Evolutionary conservation across 2,888 invertebrate genomes (phyloP).

Genomic region (Ellobium chinense): DNA sequence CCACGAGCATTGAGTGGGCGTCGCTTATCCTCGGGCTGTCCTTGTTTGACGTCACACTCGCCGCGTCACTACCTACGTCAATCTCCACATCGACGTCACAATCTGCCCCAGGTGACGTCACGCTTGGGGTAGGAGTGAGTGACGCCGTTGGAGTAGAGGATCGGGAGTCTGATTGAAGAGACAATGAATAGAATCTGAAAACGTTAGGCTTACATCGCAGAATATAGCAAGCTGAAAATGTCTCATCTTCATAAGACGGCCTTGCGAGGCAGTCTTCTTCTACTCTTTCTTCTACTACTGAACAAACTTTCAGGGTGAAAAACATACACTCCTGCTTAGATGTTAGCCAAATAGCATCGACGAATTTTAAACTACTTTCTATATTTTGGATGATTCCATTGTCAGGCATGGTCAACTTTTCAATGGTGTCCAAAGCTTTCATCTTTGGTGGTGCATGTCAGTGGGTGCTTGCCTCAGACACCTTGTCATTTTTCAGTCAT

Average conservation of each 20-base stretch:
- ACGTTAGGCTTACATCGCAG: neutral
- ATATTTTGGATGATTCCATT: too few relatives aligned
- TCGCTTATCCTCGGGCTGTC: constrained; percentile 27
- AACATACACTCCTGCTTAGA: too few relatives aligned
- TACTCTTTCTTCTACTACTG: constrained; percentile 3
- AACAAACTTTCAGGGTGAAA: too few relatives aligned
- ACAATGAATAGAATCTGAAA: neutral
- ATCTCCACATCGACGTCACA: constrained; percentile 39
- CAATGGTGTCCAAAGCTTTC: too few relatives aligned
- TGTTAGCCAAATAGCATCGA: too few relatives aligned
- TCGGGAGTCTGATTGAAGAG: constrained; percentile 15
- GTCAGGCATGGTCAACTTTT: too few relatives aligned
- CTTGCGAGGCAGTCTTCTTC: too few relatives aligned
- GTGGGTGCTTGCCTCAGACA: too few relatives aligned
- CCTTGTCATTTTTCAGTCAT: too few relatives aligned
- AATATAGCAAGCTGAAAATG: neutral
- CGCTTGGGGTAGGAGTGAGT: constrained; percentile 28
- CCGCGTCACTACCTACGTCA: constrained; percentile 35
- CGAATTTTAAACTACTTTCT: too few relatives aligned
- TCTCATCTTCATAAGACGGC: too few relatives aligned
- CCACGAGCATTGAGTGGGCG: neutral
- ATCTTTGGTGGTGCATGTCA: too few relatives aligned
- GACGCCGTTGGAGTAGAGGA: constrained; percentile 27
- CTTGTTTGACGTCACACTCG: constrained; percentile 22
- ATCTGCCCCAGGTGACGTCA: constrained; percentile 26